These are phyloP conservation scores for Scotopteryx bipunctaria DNA, from an alignment of 2,888 invertebrate genomes.

Conservation along the genomic window DNA sequence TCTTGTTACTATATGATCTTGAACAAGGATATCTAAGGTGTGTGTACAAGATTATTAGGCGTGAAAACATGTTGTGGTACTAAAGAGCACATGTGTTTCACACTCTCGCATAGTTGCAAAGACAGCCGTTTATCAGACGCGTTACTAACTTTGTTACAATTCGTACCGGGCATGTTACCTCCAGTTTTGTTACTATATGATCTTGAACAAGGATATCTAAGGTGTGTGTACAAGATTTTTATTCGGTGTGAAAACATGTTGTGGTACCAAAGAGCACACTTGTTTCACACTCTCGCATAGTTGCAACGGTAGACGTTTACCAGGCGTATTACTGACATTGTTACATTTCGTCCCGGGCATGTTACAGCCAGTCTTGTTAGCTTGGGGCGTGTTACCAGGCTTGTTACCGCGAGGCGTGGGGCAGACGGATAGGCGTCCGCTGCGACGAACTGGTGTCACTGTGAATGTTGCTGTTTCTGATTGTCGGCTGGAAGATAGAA, in stretches of 20 bases:
- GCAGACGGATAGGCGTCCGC: slow-evolving; percentile 54
- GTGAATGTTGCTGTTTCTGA: slow-evolving; percentile 51
- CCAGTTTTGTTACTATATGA: slow-evolving; percentile 37
- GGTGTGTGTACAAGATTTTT: too few species aligned
- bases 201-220: too few species aligned
- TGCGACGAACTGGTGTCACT: slow-evolving; percentile 79
- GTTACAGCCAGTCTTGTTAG: slow-evolving; percentile 10
- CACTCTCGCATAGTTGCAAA: too few species aligned
- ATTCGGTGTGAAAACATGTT: too few species aligned
- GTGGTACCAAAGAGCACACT: too few species aligned
- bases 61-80: too few species aligned
- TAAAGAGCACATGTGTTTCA: too few species aligned
- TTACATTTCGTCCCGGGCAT: slow-evolving; percentile 15
- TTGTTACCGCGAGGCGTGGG: slow-evolving; percentile 38
- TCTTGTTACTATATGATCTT: slow-evolving; percentile 33
- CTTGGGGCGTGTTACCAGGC: slow-evolving; percentile 37
- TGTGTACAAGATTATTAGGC: too few species aligned
- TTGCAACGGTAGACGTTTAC: not conserved
- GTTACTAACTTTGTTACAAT: not conserved
- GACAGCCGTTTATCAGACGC: not conserved
- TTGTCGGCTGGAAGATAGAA: slow-evolving; percentile 45
- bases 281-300: too few species aligned
- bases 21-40: too few species aligned
- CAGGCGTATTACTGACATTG: not conserved
- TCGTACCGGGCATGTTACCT: slow-evolving; percentile 43